Evolutionary conservation across 1,140 invertebrate species (phyloP), one percentile per base, ranked within the genome.

Genomic region (Dufourea novaeangliae): DNA sequence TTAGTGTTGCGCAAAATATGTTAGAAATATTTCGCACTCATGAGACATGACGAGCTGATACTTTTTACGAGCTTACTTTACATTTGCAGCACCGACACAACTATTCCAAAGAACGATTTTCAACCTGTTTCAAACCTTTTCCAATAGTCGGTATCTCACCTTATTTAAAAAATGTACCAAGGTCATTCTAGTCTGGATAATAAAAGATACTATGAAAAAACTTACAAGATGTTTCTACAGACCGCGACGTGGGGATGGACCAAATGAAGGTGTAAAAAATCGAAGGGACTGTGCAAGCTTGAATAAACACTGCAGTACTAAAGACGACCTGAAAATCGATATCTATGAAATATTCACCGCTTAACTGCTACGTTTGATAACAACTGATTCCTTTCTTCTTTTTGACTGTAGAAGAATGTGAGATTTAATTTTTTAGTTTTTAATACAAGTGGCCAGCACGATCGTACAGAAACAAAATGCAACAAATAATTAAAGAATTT

Each of bases 281-380:
- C 14, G 22, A 73, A 32, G 12, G 25, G 11, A 63, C 32, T 73
- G 44, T 25, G 52, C 20, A 54, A 37, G 46, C 34, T 25, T 34
- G 22, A 34, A 7, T 17, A 72, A 72, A 52, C 41, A 27, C 12
- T 46, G 52, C 25, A 27, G 32, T 27, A n/a, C 6, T 17, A 25
- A 11, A 63, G 59, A 52, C 34, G 44, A 50, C 63, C 52, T 73
- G 29, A 25, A 73, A 73, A 73, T 73, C 70, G 27, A 73, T 73
- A 62, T 73, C 32, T 34, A 64, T 64, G 32, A 64, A 64, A 62
- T 32, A 64, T 73, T 73, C 52, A 73, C 64, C 32, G 37, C 6
- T 3, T n/a, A n/a, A 29, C 57, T 56, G 27, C 37, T 71, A 61
- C 32, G 61, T 71, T 12, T 12, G 46, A 14, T n/a, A 5, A 12